phyloP scores from a whole-genome alignment of 2,797 vertebrate species.

The Dermochelys coriacea region DNA sequence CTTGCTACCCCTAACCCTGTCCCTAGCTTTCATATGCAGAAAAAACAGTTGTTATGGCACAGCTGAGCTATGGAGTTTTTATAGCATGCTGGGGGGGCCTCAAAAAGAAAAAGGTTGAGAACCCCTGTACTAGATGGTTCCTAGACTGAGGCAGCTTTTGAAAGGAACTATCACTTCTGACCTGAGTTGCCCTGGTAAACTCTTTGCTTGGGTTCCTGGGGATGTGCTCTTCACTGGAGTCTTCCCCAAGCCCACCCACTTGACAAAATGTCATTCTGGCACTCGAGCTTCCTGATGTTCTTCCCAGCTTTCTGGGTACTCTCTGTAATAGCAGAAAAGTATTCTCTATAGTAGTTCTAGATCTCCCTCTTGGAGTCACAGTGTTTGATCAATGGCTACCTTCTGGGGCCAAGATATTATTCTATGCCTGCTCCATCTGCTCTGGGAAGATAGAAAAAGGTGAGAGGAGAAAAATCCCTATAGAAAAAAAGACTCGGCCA shows the following conservation, averaged over 20 bases:
- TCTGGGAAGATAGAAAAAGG: not conserved
- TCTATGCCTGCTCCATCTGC: slow-evolving; percentile 1
- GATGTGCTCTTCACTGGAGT: not conserved
- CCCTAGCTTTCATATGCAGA: no score
- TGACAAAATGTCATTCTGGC: not conserved
- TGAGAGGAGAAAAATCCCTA: not conserved
- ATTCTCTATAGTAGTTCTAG: not conserved
- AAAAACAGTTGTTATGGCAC: no score
- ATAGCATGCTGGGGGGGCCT: no score
- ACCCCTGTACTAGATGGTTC: not conserved
- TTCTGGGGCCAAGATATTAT: not conserved
- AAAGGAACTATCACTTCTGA: not conserved
- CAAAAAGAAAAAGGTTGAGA: no score
- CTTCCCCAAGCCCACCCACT: not conserved
- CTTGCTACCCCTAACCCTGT: no score
- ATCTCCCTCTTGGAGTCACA: not conserved
- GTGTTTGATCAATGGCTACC: not conserved
- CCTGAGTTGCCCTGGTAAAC: not conserved
- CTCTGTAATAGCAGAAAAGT: not conserved
- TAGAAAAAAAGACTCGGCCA: not conserved
- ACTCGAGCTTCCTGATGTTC: not conserved
- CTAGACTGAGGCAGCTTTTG: not conserved
- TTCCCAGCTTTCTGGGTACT: not conserved
- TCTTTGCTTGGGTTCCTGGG: not conserved
- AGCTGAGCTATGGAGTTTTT: no score